Evolutionary conservation across 2,797 vertebrate species (phyloP).

Genomic region (Pempheris klunzingeri): DNA sequence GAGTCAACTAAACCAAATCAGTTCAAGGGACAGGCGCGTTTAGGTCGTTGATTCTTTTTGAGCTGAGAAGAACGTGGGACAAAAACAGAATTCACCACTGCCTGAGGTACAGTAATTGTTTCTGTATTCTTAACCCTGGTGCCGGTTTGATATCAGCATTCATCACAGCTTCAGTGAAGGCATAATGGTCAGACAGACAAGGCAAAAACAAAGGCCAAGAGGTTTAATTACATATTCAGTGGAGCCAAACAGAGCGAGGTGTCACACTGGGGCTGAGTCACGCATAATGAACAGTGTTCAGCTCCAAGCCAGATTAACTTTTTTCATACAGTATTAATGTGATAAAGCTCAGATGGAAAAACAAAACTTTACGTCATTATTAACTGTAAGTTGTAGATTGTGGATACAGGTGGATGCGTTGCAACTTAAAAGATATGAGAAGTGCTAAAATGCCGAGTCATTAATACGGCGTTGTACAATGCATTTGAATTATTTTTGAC

Average conservation of each 20-base stretch:
- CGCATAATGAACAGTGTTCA: constrained; percentile 40
- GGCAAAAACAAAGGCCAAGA: constrained; percentile 43
- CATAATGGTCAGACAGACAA: constrained; percentile 45
- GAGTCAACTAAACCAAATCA: not conserved
- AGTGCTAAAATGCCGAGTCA: not conserved
- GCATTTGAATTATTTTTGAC: not conserved
- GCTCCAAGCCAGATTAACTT: constrained; percentile 24
- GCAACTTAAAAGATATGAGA: not conserved
- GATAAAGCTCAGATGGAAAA: not conserved
- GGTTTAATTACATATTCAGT: constrained; percentile 61
- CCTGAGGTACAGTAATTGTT: not conserved
- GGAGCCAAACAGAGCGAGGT: constrained; percentile 51
- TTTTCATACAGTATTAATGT: not conserved
- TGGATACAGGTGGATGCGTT: not conserved
- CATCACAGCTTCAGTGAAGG: constrained; percentile 5
- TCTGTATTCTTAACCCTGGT: not conserved
- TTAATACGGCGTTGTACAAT: too few species aligned
- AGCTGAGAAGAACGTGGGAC: not conserved
- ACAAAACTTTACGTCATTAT: not conserved
- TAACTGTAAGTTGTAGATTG: not conserved
- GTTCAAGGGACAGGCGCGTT: not conserved
- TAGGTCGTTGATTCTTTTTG: not conserved
- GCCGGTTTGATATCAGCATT: constrained; percentile 48
- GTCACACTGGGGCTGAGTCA: constrained; percentile 40
- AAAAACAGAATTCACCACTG: not conserved